Conservation (phyloP, 2,113 vertebrate genomes). For the Pterocles burchelli region DNA sequence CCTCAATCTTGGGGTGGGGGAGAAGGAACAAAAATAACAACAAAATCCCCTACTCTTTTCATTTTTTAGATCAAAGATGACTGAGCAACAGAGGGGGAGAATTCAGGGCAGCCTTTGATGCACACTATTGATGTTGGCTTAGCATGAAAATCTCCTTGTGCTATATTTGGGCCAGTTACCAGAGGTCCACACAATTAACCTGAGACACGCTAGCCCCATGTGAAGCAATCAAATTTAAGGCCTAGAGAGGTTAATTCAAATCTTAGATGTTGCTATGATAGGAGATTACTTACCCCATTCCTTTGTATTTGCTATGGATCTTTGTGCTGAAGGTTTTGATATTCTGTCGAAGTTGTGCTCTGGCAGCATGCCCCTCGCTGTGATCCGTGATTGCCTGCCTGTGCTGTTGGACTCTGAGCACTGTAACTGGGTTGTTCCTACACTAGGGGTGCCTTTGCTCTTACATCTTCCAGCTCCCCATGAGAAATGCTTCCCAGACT, state of each 20-base stretch:
- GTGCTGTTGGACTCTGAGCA: neutral
- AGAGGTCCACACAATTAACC: constrained; percentile 56
- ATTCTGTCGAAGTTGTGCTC: neutral
- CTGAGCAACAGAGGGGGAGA: constrained; percentile 12
- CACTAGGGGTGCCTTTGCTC: neutral
- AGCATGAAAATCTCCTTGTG: constrained; percentile 55
- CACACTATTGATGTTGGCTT: constrained; percentile 62
- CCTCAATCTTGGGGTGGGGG: neutral
- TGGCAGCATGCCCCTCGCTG: neutral
- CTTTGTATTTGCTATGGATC: constrained; percentile 4
- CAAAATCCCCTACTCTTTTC: constrained; percentile 52
- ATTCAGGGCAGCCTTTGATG: constrained; percentile 66
- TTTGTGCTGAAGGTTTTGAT: neutral
- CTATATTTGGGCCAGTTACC: constrained; percentile 56
- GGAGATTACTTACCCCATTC: neutral
- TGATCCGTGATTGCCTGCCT: neutral
- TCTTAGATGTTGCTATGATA: constrained; percentile 47
- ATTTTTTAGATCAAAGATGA: constrained; percentile 67
- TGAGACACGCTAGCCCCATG: neutral
- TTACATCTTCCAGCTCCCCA: neutral
- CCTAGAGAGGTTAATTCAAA: constrained; percentile 47
- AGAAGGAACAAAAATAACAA: constrained; percentile 57
- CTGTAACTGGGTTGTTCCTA: neutral
- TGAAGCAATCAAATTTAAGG: constrained; percentile 20
- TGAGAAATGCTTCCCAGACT: neutral